A percentile compares a stretch with the other conserved stretches of the same genome.
Conservation (phyloP, 2,888 invertebrate species). For the Lordiphosa fenestrarum region DNA sequence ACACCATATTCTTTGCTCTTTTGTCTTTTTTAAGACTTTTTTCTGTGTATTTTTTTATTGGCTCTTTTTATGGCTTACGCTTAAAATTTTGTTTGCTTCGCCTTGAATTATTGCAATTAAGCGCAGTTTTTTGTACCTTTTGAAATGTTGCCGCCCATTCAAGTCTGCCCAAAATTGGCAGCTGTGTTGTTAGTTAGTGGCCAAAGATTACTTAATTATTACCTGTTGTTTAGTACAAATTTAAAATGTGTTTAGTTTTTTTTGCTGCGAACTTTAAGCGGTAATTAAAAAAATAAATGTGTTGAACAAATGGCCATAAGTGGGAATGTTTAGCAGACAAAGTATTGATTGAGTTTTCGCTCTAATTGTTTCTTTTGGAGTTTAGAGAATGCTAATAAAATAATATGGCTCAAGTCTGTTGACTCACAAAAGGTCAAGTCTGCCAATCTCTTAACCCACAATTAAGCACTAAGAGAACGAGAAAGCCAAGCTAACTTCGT, state of each 20-base stretch:
- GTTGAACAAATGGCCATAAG: constrained; percentile 17
- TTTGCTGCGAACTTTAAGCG: constrained; percentile 7
- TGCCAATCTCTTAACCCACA: too few relatives aligned
- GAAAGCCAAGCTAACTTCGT: too few relatives aligned
- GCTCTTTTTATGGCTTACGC: constrained; percentile 61
- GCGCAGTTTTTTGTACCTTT: constrained; percentile 61
- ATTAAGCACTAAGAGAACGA: too few relatives aligned
- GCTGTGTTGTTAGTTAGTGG: constrained; percentile 48
- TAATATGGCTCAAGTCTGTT: too few relatives aligned
- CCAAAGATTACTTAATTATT: constrained; percentile 60
- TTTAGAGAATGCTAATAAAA: too few relatives aligned
- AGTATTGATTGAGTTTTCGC: neutral
- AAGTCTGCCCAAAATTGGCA: constrained; percentile 35
- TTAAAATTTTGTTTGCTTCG: constrained; percentile 36
- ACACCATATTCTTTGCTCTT: constrained; percentile 46
- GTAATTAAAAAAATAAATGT: neutral
- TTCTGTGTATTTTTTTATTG: constrained; percentile 50
- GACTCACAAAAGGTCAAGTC: too few relatives aligned
- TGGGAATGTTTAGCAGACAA: constrained; percentile 14
- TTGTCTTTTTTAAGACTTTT: constrained; percentile 26
- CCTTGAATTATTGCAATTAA: constrained; percentile 71
- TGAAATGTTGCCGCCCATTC: constrained; percentile 53
- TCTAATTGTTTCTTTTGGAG: neutral
- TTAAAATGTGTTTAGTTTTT: constrained; percentile 28
- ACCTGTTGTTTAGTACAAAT: constrained; percentile 32